Evolutionary conservation across 2,888 invertebrate species (phyloP).

Genomic region (Opisthograptis luteolata): DNA sequence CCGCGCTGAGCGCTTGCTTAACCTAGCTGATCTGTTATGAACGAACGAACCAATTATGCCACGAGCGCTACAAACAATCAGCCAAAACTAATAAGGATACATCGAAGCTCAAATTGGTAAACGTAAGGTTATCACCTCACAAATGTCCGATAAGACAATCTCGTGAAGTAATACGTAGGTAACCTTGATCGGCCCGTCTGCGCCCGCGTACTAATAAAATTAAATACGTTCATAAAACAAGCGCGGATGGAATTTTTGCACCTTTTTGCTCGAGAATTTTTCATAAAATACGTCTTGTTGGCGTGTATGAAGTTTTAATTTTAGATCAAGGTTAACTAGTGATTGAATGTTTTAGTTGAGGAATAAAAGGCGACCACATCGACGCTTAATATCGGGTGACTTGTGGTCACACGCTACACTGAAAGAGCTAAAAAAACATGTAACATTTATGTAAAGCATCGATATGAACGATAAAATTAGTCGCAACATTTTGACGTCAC

Average conservation of each 20-base stretch:
- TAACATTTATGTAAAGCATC: too few relatives aligned
- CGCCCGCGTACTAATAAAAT: not conserved
- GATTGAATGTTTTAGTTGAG: not conserved
- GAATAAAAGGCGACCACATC: not conserved
- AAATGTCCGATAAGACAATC: conserved; percentile 26
- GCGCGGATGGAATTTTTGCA: conserved; percentile 21
- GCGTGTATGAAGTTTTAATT: not conserved
- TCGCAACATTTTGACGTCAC: too few relatives aligned
- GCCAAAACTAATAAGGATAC: too few relatives aligned
- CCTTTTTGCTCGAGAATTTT: conserved; percentile 7
- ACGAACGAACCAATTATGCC: too few relatives aligned
- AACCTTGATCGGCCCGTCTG: conserved; percentile 26
- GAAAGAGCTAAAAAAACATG: too few relatives aligned
- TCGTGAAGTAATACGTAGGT: conserved; percentile 9
- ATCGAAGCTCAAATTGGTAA: conserved; percentile 9
- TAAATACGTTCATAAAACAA: not conserved
- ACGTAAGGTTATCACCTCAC: conserved; percentile 30
- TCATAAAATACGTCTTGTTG: conserved; percentile 11
- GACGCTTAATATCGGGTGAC: too few relatives aligned
- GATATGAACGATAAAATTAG: too few relatives aligned
- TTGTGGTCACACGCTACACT: too few relatives aligned
- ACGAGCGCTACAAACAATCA: too few relatives aligned
- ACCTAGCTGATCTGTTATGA: too few relatives aligned
- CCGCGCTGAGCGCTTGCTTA: too few relatives aligned
- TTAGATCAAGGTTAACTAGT: conserved; percentile 17